Evolutionary conservation across 2,888 invertebrate genomes (phyloP).

Genomic region (Acleris literana): DNA sequence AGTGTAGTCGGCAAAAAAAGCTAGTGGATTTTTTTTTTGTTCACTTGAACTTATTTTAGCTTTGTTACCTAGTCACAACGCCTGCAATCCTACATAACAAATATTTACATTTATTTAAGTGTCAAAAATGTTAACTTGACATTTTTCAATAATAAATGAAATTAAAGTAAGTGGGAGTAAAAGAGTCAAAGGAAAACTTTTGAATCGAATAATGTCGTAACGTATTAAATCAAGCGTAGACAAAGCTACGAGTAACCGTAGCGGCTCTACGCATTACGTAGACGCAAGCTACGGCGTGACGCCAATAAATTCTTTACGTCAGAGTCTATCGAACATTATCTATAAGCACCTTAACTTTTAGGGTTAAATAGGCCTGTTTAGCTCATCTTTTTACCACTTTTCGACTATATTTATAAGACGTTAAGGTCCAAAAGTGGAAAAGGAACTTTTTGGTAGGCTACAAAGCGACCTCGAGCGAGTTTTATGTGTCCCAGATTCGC

Average conservation of each 20-base stretch:
- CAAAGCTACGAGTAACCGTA: constrained; percentile 29
- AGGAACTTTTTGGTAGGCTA: background rate
- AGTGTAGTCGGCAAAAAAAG: too few relatives aligned
- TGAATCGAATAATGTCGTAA: background rate
- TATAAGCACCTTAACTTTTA: constrained; percentile 4
- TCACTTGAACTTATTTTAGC: too few relatives aligned
- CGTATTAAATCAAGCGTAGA: constrained; percentile 19
- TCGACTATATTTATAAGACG: too few relatives aligned
- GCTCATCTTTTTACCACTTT: too few relatives aligned
- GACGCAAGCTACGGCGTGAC: constrained; percentile 26
- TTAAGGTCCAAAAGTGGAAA: too few relatives aligned
- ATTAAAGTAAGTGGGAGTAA: too few relatives aligned
- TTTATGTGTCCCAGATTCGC: constrained; percentile 27
- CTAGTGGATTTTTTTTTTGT: too few relatives aligned
- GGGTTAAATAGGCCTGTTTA: background rate
- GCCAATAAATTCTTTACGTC: constrained; percentile 5
- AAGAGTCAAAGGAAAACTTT: too few relatives aligned
- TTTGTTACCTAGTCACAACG: background rate
- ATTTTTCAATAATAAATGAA: too few relatives aligned
- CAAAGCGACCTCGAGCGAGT: background rate
- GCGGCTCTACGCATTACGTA: constrained; percentile 31
- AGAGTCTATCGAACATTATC: background rate
- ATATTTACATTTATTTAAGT: too few relatives aligned
- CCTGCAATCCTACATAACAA: background rate
- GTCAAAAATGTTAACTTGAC: too few relatives aligned